Evolutionary conservation across 2,113 vertebrate species (phyloP).

Genomic region (Rutilus rutilus): DNA sequence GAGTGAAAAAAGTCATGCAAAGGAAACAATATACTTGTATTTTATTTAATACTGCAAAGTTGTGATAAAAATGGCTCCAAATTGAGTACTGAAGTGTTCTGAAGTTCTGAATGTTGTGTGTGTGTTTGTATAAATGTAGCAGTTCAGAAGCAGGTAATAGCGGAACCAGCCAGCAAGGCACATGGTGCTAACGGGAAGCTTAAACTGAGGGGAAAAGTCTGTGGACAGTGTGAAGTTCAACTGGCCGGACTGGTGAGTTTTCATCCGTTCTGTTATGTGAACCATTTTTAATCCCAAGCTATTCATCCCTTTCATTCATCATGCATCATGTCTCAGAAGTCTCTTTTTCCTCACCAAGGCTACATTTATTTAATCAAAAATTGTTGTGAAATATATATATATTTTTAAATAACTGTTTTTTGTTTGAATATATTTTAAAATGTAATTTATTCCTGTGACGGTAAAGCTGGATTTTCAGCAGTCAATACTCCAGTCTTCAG

Average conservation of each 20-base stretch:
- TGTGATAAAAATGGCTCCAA: neutral
- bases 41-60: neutral
- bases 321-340: neutral
- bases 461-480: neutral
- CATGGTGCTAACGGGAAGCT: slow-evolving; percentile 59
- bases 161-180: slow-evolving; percentile 49
- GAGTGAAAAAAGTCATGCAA: neutral
- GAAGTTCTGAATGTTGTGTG: neutral
- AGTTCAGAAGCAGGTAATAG: slow-evolving; percentile 54
- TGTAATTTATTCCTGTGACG: neutral
- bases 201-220: slow-evolving; percentile 67
- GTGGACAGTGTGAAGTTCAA: slow-evolving; percentile 78
- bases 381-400: neutral
- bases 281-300: neutral
- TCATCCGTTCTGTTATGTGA: neutral
- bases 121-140: slow-evolving; percentile 60
- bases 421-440: neutral
- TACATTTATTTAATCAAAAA: neutral
- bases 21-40: neutral
- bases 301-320: neutral
- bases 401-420: too few relatives aligned
- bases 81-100: neutral
- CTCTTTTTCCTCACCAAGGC: neutral
- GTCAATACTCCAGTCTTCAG: neutral
- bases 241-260: slow-evolving; percentile 76